Evolutionary conservation across 2,888 invertebrate species (phyloP).

Genomic region (Gonocerus acuteangulatus): DNA sequence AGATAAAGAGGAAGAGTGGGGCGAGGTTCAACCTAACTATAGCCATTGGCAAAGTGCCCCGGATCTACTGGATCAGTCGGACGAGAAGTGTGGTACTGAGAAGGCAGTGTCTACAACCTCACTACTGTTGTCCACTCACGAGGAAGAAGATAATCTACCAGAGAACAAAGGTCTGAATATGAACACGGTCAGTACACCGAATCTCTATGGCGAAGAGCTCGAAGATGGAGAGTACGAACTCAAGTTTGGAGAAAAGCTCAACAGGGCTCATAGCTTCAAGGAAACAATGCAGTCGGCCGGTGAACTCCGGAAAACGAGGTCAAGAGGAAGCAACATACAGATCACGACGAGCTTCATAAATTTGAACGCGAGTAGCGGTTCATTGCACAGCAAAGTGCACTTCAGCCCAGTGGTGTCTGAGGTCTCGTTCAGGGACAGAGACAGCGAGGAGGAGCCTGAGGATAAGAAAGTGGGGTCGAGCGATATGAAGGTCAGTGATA

Average conservation of each 20-base stretch:
- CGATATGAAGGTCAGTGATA: conserved; percentile 28
- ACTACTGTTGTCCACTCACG: conserved; percentile 45
- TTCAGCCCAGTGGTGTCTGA: conserved; percentile 73
- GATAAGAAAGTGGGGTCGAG: conserved; percentile 23
- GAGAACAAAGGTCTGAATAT: conserved; percentile 14
- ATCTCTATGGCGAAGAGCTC: conserved; percentile 31
- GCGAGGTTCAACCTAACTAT: conserved; percentile 38
- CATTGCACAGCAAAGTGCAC: conserved; percentile 53
- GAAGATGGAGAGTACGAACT: conserved; percentile 29
- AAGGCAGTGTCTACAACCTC: conserved; percentile 51
- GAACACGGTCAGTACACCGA: conserved; percentile 35
- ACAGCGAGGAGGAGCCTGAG: conserved; percentile 32
- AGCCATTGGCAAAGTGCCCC: conserved; percentile 42
- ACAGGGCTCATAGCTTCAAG: conserved; percentile 37
- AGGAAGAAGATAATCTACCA: conserved; percentile 18
- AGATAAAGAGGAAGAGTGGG: conserved; percentile 35
- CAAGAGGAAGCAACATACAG: conserved; percentile 39
- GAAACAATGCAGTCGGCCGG: conserved; percentile 37
- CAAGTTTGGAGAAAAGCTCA: conserved; percentile 25
- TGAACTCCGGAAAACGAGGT: conserved; percentile 36
- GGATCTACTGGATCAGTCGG: conserved; percentile 39
- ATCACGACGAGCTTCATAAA: conserved; percentile 41
- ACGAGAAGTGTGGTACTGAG: conserved; percentile 31
- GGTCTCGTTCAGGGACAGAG: conserved; percentile 63
- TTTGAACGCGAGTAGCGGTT: conserved; percentile 32